These are phyloP conservation scores for Malacosoma neustria DNA, from an alignment of 2,888 invertebrate species.

Conservation along the genomic window DNA sequence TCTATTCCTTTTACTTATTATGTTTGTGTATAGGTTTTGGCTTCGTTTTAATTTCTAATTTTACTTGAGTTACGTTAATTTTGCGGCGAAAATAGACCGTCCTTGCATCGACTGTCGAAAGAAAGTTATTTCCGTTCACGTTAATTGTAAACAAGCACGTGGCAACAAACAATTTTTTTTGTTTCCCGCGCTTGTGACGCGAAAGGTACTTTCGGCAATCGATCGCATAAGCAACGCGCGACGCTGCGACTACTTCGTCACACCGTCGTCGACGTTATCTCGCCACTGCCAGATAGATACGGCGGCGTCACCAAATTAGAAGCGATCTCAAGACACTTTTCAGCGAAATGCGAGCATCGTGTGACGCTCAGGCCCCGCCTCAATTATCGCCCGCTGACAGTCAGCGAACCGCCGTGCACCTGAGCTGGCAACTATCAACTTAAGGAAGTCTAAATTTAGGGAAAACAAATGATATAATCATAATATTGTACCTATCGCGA, in stretches of 20 bases:
- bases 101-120: neutral
- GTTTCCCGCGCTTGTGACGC: conserved; percentile 27
- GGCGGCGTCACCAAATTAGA: conserved; percentile 68
- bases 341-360: conserved; percentile 28
- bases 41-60: too few relatives aligned
- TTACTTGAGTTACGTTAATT: too few relatives aligned
- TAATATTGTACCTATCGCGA: neutral
- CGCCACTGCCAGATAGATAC: conserved; percentile 19
- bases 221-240: conserved; percentile 15
- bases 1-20: too few relatives aligned
- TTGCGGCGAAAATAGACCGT: neutral
- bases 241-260: conserved; percentile 30
- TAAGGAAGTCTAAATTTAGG: conserved; percentile 36
- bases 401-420: conserved; percentile 37
- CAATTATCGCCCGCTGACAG: conserved; percentile 24
- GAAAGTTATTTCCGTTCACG: conserved; percentile 10
- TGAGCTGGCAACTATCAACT: conserved; percentile 29
- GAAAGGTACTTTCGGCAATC: conserved; percentile 12
- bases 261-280: conserved; percentile 18
- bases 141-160: conserved; percentile 28
- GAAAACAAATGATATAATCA: conserved; percentile 1
- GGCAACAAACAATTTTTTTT: conserved; percentile 21
- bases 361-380: conserved; percentile 61
- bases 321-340: conserved; percentile 30
- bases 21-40: too few relatives aligned